A percentile compares a stretch with the other conserved stretches of the same genome.
phyloP scores from a whole-genome alignment of 2,888 invertebrate species.

The Dione vanillae region DNA sequence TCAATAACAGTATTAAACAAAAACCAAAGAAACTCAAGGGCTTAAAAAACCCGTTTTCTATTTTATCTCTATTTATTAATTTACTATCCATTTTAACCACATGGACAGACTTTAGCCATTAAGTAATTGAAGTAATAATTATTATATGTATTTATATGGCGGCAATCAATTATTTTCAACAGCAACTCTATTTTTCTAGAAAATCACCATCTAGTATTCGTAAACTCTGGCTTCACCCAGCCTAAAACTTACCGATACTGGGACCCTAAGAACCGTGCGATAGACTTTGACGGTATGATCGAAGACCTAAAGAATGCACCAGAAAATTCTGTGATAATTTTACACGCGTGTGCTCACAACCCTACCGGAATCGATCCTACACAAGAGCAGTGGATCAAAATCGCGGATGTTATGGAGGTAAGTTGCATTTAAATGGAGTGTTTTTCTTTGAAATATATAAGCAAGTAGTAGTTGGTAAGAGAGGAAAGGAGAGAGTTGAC shows the following conservation, averaged over 20 bases:
- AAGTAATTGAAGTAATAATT: no score
- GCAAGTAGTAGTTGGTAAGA: no score
- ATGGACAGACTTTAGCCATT: no score
- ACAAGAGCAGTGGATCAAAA: conserved; percentile 94
- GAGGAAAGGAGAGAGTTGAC: no score
- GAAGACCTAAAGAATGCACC: conserved; percentile 92
- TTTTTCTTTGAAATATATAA: no score
- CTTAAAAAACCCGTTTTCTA: no score
- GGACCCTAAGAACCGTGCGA: conserved; percentile 87
- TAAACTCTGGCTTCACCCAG: conserved; percentile 92
- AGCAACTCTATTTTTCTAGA: conserved; percentile 84
- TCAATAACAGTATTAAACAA: no score
- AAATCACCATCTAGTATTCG: conserved; percentile 95
- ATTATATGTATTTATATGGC: no score
- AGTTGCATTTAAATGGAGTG: conserved; percentile 3
- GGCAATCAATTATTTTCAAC: not conserved
- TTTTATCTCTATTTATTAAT: no score
- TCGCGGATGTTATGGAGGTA: conserved; percentile 93
- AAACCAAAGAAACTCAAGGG: no score
- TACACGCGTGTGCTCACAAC: conserved; percentile 99
- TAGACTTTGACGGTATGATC: conserved; percentile 91
- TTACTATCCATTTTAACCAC: no score
- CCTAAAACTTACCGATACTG: conserved; percentile 96
- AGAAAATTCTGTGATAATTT: conserved; percentile 92
- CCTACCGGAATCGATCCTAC: conserved; percentile 99